These are phyloP conservation scores for Phalacrocorax aristotelis DNA, from an alignment of 2,113 vertebrate genomes.

Conservation along the genomic window DNA sequence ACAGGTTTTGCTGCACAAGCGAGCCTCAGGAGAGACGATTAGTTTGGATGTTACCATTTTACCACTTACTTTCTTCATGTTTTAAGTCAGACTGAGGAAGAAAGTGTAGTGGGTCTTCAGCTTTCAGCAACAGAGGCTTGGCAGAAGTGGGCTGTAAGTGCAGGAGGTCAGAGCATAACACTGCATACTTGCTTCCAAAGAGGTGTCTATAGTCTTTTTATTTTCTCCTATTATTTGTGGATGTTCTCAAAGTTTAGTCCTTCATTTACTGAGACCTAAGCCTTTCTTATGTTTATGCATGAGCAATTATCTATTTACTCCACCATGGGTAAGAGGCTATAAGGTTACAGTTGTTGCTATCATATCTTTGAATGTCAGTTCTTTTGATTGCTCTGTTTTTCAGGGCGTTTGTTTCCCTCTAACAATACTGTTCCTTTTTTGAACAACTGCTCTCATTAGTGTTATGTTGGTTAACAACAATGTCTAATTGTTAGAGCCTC, in stretches of 20 bases:
- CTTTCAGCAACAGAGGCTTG: not conserved
- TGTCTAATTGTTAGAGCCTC: conserved; percentile 10
- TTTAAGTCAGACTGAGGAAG: not conserved
- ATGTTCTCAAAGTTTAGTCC: not conserved
- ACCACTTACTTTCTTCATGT: rapidly evolving
- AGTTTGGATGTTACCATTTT: not conserved
- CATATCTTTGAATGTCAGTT: not conserved
- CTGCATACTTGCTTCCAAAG: not conserved
- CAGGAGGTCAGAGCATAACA: not conserved
- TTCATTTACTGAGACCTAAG: not conserved
- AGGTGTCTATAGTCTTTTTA: not conserved
- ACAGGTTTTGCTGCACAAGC: not conserved
- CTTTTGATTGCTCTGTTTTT: conserved; percentile 5
- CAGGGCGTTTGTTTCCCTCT: not conserved
- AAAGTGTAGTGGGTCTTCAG: not conserved
- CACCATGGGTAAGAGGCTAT: not conserved
- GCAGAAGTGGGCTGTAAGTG: not conserved
- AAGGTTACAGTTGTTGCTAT: not conserved
- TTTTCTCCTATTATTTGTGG: not conserved
- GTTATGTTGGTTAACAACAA: not conserved
- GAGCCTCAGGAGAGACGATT: not conserved
- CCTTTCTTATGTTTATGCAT: not conserved
- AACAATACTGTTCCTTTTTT: conserved; percentile 21
- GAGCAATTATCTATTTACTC: conserved; percentile 23
- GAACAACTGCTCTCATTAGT: not conserved